Evolutionary conservation across 2,113 vertebrate species (phyloP), one percentile per base, ranked within the genome.

Genomic region (Heloderma charlesbogerti): DNA sequence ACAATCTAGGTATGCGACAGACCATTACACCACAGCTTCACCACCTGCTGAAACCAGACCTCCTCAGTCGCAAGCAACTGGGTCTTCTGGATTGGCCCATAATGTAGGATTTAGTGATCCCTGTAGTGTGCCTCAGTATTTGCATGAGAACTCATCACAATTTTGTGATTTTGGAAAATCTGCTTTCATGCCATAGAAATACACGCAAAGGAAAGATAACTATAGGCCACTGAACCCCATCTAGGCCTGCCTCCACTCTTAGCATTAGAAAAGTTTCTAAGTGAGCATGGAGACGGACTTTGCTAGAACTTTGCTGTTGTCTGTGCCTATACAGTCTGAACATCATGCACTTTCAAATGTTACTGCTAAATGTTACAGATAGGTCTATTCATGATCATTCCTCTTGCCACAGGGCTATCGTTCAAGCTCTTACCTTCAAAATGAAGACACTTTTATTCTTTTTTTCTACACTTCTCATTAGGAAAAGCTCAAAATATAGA

Each of bases 301-400:
- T 89, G 43, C 20, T n/a, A 67, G 60, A 80, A 22, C 82, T 94
- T 80, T 80, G 16, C 78, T 8, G 3, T 69, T 89, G 51, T 43
- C 89, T 83, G 63, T 51, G 71, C 84, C 81, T 80, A 8, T 6
- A 12, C 89, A 45, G 18, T 84, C 51, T n/a, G 83, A 43, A 82
- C 60, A 29, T 37, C 34, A 34, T 37, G 71, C 81, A 67, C 48
- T 89, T 89, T 84, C 74, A 20, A 43, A n/a, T n/a, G n/a, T n/a
- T n/a, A n/a, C n/a, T n/a, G n/a, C n/a, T 74, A 20, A 91, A 92
- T 60, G 92, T 27, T 37, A 69, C 92, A 85, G 89, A 94, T 84
- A 85, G 95, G 66, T 92, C 51, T 94, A 95, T 96, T 77, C 81
- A 91, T 90, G 88, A 85, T 94, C 83, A 90, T 74, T 94, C 40